Evolutionary conservation across 2,113 vertebrate genomes (phyloP).

Genomic region (Tachysurus fulvidraco): DNA sequence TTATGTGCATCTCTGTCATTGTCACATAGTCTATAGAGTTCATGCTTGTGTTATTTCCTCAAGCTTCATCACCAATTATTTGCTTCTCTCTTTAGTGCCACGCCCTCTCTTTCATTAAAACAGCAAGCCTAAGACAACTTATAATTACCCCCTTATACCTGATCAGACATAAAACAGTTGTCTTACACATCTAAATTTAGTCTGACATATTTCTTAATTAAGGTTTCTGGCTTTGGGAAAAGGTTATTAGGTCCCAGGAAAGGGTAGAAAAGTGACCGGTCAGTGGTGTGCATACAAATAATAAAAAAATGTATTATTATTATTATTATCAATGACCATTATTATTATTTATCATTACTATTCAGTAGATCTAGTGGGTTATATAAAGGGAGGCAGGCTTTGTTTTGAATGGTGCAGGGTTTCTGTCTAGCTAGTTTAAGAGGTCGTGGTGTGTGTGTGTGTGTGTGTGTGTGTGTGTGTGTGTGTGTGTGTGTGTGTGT

Average conservation of each 20-base stretch:
- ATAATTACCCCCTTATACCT: neutral
- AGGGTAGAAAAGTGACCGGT: neutral
- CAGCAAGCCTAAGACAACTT: neutral
- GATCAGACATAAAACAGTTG: neutral
- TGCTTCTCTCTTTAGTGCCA: conserved; percentile 63
- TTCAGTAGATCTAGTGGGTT: neutral
- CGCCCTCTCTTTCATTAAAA: conserved; percentile 67
- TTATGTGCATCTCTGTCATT: neutral
- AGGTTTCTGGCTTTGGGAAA: neutral
- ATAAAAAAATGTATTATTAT: neutral
- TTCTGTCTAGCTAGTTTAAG: neutral
- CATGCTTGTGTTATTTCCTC: conserved; percentile 3
- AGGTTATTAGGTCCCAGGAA: neutral
- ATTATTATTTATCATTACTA: too few species aligned
- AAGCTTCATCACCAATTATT: conserved; percentile 41
- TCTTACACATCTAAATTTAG: neutral
- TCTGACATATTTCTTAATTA: neutral
- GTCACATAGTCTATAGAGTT: neutral
- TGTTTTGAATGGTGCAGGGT: neutral
- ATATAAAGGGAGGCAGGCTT: neutral
- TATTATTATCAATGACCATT: too few species aligned
- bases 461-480: neutral
- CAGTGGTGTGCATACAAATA: neutral
- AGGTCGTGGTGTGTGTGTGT: neutral
- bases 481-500: neutral